A percentile compares a stretch with the other conserved stretches of the same genome.
These are phyloP conservation scores for Parnassius smintheus DNA, from an alignment of 2,888 invertebrate species.

Conservation along the genomic window DNA sequence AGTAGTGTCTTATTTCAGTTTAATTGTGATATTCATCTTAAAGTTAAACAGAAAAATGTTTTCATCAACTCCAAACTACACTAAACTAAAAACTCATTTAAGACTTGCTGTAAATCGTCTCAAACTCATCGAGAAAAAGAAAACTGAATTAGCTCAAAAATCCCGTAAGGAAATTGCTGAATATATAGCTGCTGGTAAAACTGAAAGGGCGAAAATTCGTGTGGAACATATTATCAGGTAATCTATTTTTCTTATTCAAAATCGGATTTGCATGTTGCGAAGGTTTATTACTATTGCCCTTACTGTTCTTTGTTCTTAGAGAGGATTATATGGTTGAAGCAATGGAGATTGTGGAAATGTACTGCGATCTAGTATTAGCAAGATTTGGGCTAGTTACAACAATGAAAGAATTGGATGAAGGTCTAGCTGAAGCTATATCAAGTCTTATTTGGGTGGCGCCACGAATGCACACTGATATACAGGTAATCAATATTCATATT, in stretches of 20 bases:
- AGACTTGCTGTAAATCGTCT: constrained; percentile 95
- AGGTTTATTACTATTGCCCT: too few species aligned
- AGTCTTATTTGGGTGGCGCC: constrained; percentile 99
- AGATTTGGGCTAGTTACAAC: constrained; percentile 98
- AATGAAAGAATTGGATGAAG: constrained; percentile 97
- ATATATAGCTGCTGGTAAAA: constrained; percentile 92
- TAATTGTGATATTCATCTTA: constrained; percentile 20
- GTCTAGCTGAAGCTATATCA: constrained; percentile 96
- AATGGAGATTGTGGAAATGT: constrained; percentile 99
- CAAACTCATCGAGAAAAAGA: constrained; percentile 97
- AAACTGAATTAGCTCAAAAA: constrained; percentile 97
- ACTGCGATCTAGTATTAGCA: constrained; percentile 97
- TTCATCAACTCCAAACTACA: constrained; percentile 95
- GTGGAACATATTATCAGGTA: constrained; percentile 98
- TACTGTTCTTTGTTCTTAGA: constrained; percentile 62
- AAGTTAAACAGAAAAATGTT: constrained; percentile 83
- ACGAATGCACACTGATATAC: constrained; percentile 91
- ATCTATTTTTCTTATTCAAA: constrained; percentile 5
- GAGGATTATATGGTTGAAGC: constrained; percentile 99
- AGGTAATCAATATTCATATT: constrained; percentile 63
- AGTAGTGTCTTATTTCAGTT: constrained; percentile 21
- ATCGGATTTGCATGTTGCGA: too few species aligned
- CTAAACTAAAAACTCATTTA: constrained; percentile 97
- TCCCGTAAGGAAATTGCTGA: constrained; percentile 98
- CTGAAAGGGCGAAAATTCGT: constrained; percentile 95